These are phyloP conservation scores for Lobophora halterata DNA, from an alignment of 2,888 invertebrate genomes.

Conservation along the genomic window DNA sequence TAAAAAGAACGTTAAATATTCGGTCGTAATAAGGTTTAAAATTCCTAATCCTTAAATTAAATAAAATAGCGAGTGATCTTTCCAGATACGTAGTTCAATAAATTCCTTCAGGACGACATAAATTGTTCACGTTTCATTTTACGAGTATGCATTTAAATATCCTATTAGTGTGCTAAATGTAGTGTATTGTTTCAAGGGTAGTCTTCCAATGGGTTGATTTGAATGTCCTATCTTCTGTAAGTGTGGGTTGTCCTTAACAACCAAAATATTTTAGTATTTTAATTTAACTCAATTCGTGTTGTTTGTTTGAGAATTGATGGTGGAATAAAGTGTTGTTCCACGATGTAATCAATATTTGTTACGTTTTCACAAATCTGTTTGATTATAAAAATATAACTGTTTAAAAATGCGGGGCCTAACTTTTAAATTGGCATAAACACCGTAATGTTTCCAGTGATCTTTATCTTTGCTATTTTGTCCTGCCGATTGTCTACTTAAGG, in stretches of 20 bases:
- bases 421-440: constrained; percentile 1
- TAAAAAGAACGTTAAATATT: too few relatives aligned
- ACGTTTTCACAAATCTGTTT: constrained; percentile 1
- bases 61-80: too few relatives aligned
- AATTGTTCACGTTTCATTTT: constrained; percentile 38
- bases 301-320: constrained; percentile 22
- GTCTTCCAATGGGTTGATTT: constrained; percentile 71
- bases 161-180: constrained; percentile 40
- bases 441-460: constrained; percentile 17
- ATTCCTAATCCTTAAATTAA: too few relatives aligned
- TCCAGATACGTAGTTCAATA: too few relatives aligned
- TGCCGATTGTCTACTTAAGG: constrained; percentile 15
- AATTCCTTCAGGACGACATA: too few relatives aligned
- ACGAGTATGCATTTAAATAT: constrained; percentile 42
- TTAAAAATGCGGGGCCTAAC: not conserved
- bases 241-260: constrained; percentile 25
- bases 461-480: constrained; percentile 5
- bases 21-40: too few relatives aligned
- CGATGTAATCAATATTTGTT: constrained; percentile 10
- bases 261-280: constrained; percentile 24
- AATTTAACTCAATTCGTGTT: constrained; percentile 24
- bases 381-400: constrained; percentile 3
- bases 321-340: constrained; percentile 8
- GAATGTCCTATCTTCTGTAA: constrained; percentile 38
- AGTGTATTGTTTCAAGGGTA: constrained; percentile 46